phyloP scores from a whole-genome alignment of 2,888 invertebrate species.

The Geotrupes spiniger region DNA sequence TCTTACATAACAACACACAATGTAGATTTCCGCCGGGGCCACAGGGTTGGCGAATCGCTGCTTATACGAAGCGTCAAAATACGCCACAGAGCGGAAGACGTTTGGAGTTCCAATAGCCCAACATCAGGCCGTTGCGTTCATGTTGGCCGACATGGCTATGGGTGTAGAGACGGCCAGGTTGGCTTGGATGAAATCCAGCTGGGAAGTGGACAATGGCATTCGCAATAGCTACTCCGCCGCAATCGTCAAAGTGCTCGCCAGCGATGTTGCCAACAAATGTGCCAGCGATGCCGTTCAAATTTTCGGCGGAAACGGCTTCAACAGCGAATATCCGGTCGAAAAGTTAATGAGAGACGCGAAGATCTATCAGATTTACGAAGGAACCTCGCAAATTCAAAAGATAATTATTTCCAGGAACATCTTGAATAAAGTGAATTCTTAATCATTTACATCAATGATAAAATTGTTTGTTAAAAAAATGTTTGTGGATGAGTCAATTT shows the following conservation, averaged over 20 bases:
- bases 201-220: slow-evolving; percentile 81
- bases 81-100: slow-evolving; percentile 86
- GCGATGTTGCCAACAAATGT: slow-evolving; percentile 88
- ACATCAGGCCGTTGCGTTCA: slow-evolving; percentile 89
- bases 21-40: slow-evolving; percentile 82
- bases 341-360: no score
- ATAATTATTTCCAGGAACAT: no score
- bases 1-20: no score
- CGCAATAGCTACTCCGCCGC: slow-evolving; percentile 85
- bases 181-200: slow-evolving; percentile 82
- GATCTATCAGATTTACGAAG: no score
- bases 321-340: no score
- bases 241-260: slow-evolving; percentile 89
- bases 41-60: slow-evolving; percentile 87
- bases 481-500: no score
- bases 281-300: slow-evolving; percentile 57
- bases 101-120: slow-evolving; percentile 81
- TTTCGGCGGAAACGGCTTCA: slow-evolving; percentile 92
- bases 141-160: slow-evolving; percentile 94
- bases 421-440: no score
- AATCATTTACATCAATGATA: no score
- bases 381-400: no score
- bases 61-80: slow-evolving; percentile 88
- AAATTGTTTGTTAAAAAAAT: no score
- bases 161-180: slow-evolving; percentile 84